These are phyloP conservation scores for Micrasema longulum DNA, from an alignment of 1,140 invertebrate genomes.

Conservation along the genomic window DNA sequence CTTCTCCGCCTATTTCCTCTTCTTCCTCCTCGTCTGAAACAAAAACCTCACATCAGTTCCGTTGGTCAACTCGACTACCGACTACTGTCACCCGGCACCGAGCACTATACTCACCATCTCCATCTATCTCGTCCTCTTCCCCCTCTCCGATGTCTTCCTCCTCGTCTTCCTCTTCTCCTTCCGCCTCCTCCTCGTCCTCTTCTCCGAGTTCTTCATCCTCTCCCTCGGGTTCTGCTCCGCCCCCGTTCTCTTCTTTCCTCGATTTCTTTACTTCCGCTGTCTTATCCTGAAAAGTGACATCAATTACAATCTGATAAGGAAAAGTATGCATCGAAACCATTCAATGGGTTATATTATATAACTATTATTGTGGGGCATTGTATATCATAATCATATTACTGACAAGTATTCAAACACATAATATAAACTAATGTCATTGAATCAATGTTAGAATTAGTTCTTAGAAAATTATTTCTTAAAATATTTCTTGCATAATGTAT, in stretches of 20 bases:
- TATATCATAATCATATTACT: no score
- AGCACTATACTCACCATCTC: slow-evolving; percentile 65
- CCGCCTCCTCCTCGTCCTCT: slow-evolving; percentile 69
- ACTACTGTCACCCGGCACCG: no score
- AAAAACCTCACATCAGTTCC: no score
- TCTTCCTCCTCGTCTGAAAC: slow-evolving; percentile 73
- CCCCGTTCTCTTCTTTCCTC: slow-evolving; percentile 82
- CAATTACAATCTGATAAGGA: no score
- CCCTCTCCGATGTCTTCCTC: slow-evolving; percentile 76
- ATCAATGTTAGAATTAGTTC: no score
- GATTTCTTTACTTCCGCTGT: slow-evolving; percentile 80
- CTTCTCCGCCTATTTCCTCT: slow-evolving; percentile 69
- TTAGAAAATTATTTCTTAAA: no score
- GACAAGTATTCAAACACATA: no score
- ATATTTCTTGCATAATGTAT: no score
- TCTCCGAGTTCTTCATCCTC: slow-evolving; percentile 67
- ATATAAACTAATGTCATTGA: no score
- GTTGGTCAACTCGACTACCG: no score
- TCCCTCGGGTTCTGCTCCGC: slow-evolving; percentile 69
- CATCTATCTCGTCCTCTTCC: slow-evolving; percentile 77
- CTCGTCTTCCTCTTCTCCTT: slow-evolving; percentile 75
- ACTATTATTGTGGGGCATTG: neutral
- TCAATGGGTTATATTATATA: neutral
- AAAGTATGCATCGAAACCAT: no score
- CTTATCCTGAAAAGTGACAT: slow-evolving; percentile 72